Evolutionary conservation across 1,140 invertebrate species (phyloP).

Genomic region (Leucophenga varia): DNA sequence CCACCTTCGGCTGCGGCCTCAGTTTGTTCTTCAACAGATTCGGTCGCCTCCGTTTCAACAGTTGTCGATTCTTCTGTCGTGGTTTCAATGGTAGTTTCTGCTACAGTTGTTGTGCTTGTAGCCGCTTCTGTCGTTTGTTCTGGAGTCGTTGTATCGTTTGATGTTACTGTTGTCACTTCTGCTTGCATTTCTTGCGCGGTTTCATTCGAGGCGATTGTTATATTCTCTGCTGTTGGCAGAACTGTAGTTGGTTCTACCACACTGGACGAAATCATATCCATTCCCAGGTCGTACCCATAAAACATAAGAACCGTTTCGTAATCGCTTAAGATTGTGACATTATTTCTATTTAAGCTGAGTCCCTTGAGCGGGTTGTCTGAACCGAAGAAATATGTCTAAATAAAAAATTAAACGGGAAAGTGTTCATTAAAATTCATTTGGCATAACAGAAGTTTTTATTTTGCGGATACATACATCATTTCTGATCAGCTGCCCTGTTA

Average conservation of each 20-base stretch:
- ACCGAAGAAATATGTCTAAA: slow-evolving; percentile 81
- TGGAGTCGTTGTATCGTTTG: slow-evolving; percentile 12
- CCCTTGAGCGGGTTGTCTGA: slow-evolving; percentile 77
- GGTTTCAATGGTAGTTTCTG: slow-evolving; percentile 22
- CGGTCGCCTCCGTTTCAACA: slow-evolving; percentile 9
- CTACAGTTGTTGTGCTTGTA: slow-evolving; percentile 4
- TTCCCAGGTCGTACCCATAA: slow-evolving; percentile 72
- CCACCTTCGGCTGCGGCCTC: slow-evolving; percentile 12
- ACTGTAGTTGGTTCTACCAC: slow-evolving; percentile 16
- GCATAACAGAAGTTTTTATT: too few relatives aligned
- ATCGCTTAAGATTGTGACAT: slow-evolving; percentile 68
- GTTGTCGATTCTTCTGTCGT: slow-evolving; percentile 21
- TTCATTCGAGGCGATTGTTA: slow-evolving; percentile 27
- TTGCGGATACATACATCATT: too few relatives aligned
- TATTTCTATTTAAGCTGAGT: slow-evolving; percentile 73
- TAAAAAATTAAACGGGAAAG: too few relatives aligned
- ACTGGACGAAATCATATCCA: slow-evolving; percentile 43
- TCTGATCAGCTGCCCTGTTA: too few relatives aligned
- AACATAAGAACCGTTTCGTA: slow-evolving; percentile 72
- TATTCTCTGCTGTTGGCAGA: slow-evolving; percentile 17
- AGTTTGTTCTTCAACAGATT: slow-evolving; percentile 14
- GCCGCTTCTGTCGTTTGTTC: slow-evolving; percentile 9
- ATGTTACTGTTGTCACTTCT: slow-evolving; percentile 26
- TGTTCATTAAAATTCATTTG: too few relatives aligned
- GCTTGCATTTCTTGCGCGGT: slow-evolving; percentile 27